These are phyloP conservation scores for Nannospalax galili DNA, from an alignment of 2,113 vertebrate species.

Conservation along the genomic window DNA sequence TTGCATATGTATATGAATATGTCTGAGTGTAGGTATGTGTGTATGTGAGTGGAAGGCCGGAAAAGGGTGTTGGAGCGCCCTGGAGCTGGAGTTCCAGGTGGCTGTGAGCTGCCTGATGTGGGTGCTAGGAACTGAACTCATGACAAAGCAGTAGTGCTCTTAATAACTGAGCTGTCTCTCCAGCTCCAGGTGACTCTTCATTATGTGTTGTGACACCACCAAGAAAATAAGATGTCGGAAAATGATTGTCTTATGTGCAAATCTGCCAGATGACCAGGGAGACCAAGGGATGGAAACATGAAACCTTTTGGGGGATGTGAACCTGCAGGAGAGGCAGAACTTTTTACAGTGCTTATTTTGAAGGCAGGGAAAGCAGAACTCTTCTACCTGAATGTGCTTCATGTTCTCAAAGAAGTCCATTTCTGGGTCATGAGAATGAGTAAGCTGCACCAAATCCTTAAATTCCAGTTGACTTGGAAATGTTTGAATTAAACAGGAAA, in stretches of 20 bases:
- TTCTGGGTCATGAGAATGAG: slow-evolving; percentile 93
- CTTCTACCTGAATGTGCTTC: slow-evolving; percentile 98
- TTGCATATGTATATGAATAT: too few relatives aligned
- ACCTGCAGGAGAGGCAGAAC: background rate
- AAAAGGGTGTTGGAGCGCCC: too few relatives aligned
- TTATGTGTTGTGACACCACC: background rate
- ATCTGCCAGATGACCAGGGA: background rate
- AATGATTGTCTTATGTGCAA: background rate
- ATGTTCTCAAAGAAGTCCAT: slow-evolving; percentile 99
- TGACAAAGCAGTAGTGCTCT: too few relatives aligned
- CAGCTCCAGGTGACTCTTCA: too few relatives aligned
- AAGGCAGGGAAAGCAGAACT: background rate
- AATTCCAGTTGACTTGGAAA: slow-evolving; percentile 93
- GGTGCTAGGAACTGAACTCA: too few relatives aligned
- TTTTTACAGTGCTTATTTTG: background rate
- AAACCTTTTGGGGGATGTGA: background rate
- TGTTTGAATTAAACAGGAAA: slow-evolving; percentile 93
- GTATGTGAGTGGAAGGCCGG: too few relatives aligned
- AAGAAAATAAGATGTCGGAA: background rate
- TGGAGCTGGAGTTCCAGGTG: too few relatives aligned
- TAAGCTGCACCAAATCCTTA: slow-evolving; percentile 94
- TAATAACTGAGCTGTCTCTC: too few relatives aligned
- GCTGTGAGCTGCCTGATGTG: too few relatives aligned
- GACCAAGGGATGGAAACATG: slow-evolving; percentile 5
- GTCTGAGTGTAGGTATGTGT: too few relatives aligned